Percentiles rank a stretch among this genome's conserved stretches.
Conservation (phyloP, 1,140 invertebrate species). For the Liolophura sinensis region DNA sequence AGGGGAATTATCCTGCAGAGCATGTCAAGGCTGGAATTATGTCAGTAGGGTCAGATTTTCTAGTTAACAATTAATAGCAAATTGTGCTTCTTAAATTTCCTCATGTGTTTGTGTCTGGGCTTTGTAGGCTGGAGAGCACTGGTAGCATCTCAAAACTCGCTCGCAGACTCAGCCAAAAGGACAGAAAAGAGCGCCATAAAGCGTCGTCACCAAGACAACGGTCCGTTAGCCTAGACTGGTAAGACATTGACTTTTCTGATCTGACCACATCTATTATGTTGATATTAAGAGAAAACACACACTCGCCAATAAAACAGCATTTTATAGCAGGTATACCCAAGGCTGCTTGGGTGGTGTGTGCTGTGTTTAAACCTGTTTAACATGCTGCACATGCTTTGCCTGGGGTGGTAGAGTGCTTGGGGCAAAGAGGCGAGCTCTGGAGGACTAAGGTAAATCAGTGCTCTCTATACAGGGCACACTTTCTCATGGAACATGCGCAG, state of each 20-base stretch:
- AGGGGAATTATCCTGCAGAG: background rate
- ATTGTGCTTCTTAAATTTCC: background rate
- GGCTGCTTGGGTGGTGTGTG: slow-evolving; percentile 9
- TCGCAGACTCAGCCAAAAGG: slow-evolving; percentile 25
- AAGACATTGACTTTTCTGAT: slow-evolving; percentile 10
- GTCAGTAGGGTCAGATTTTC: background rate
- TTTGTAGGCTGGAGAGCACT: slow-evolving; percentile 21
- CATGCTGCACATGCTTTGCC: slow-evolving; percentile 18
- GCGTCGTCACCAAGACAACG: slow-evolving; percentile 22
- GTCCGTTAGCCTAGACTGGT: slow-evolving; percentile 44
- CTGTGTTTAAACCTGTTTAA: slow-evolving; percentile 23
- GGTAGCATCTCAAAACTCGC: slow-evolving; percentile 26
- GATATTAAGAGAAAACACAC: slow-evolving; percentile 29
- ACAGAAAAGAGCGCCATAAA: slow-evolving; percentile 22
- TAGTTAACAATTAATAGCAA: background rate
- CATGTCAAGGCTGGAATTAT: background rate
- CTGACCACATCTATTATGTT: slow-evolving; percentile 1
- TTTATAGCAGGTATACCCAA: slow-evolving; percentile 6
- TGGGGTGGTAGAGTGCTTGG: slow-evolving; percentile 2
- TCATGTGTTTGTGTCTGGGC: background rate
- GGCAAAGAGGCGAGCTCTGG: background rate
- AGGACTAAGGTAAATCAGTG: no score
- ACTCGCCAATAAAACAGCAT: slow-evolving; percentile 19
- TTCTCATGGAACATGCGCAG: no score
- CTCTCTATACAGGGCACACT: no score